phyloP scores from a whole-genome alignment of 2,888 invertebrate species.

The Podotricha telesiphe region DNA sequence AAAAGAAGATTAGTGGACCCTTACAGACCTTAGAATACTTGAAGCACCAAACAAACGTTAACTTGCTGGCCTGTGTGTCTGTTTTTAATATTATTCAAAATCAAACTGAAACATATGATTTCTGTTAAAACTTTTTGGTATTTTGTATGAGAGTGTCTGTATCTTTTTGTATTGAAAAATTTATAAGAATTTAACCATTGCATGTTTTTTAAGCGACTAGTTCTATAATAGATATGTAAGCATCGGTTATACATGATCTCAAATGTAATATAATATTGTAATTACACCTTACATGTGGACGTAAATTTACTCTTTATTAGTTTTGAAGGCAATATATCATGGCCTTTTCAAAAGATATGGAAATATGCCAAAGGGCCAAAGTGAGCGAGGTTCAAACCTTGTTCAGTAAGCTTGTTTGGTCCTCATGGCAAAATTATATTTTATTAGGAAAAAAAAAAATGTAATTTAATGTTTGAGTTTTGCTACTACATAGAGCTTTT shows the following conservation, averaged over 20 bases:
- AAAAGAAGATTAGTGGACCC: neutral
- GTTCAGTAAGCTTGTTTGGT: neutral
- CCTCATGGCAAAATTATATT: constrained; percentile 33
- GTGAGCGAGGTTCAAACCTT: constrained; percentile 1
- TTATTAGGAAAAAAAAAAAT: constrained; percentile 59
- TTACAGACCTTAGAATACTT: constrained; percentile 14
- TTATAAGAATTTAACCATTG: constrained; percentile 38
- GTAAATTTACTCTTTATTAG: constrained; percentile 55
- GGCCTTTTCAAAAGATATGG: constrained; percentile 59
- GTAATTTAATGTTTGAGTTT: constrained; percentile 59
- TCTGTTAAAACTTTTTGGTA: constrained; percentile 33
- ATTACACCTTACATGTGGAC: constrained; percentile 48
- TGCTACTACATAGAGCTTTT: constrained; percentile 66
- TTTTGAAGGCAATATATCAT: constrained; percentile 63
- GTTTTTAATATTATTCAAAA: constrained; percentile 80
- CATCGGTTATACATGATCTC: constrained; percentile 63
- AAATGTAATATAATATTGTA: constrained; percentile 59
- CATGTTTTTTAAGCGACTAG: constrained; percentile 51
- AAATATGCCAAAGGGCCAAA: constrained; percentile 3
- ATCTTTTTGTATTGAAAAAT: constrained; percentile 36
- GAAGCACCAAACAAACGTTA: constrained; percentile 53
- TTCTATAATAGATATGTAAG: constrained; percentile 45
- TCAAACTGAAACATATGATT: constrained; percentile 55
- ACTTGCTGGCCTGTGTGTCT: constrained; percentile 65
- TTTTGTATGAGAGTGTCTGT: constrained; percentile 49